These are phyloP conservation scores for Odontocerum albicorne DNA, from an alignment of 2,888 invertebrate species.

Conservation along the genomic window DNA sequence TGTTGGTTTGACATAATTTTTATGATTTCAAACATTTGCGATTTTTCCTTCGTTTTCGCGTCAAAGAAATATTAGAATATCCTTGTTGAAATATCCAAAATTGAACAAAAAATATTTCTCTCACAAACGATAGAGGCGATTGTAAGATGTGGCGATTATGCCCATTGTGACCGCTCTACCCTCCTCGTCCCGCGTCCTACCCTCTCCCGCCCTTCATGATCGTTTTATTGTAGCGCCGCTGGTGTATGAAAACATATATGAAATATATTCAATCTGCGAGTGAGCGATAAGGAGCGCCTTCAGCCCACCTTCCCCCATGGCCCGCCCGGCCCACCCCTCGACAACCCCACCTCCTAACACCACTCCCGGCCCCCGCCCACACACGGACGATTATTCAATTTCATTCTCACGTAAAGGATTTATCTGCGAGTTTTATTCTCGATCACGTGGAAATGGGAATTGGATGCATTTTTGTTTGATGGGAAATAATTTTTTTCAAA, in stretches of 20 bases:
- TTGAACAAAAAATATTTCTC: too few relatives aligned
- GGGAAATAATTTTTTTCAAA: too few relatives aligned
- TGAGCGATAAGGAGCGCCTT: constrained; percentile 59
- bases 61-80: too few relatives aligned
- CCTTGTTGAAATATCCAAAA: too few relatives aligned
- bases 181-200: not conserved
- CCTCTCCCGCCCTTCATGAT: constrained; percentile 9
- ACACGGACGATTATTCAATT: constrained; percentile 29
- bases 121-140: too few relatives aligned
- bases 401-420: constrained; percentile 26
- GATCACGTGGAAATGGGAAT: constrained; percentile 26
- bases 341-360: constrained; percentile 38
- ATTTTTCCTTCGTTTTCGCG: too few relatives aligned
- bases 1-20: too few relatives aligned
- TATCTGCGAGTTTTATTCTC: constrained; percentile 28
- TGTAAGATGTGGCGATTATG: too few relatives aligned
- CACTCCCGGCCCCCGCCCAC: constrained; percentile 13
- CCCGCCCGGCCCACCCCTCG: constrained; percentile 37
- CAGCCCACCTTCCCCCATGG: constrained; percentile 39
- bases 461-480: constrained; percentile 21
- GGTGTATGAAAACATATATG: constrained; percentile 57
- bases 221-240: constrained; percentile 10
- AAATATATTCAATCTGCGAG: constrained; percentile 72
- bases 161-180: too few relatives aligned
- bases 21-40: too few relatives aligned